Evolutionary conservation across 2,888 invertebrate genomes (phyloP).

Genomic region (Eudasyphora cyanicolor): DNA sequence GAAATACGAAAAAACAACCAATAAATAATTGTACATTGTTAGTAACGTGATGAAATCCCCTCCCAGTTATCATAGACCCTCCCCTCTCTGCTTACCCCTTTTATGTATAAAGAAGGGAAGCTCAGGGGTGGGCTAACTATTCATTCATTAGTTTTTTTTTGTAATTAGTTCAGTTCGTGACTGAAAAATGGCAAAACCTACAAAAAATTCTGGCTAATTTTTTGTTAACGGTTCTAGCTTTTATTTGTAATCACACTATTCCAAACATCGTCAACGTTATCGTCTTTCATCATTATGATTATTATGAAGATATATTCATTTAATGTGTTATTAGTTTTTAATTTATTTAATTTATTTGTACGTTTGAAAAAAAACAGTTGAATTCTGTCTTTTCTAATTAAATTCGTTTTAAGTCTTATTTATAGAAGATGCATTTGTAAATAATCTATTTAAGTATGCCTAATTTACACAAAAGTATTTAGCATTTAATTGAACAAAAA

Average conservation of each 20-base stretch:
- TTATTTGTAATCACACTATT: too few relatives aligned
- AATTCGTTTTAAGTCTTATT: conserved; percentile 44
- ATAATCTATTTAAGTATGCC: conserved; percentile 36
- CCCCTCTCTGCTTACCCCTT: neutral
- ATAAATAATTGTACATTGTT: conserved; percentile 9
- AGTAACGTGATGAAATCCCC: conserved; percentile 2
- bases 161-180: conserved; percentile 14
- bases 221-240: neutral
- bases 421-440: conserved; percentile 30
- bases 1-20: neutral
- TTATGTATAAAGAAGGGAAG: neutral
- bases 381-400: neutral
- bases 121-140: neutral
- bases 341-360: conserved; percentile 61
- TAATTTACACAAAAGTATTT: conserved; percentile 62
- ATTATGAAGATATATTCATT: conserved; percentile 12
- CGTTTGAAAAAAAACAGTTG: neutral
- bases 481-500: conserved; percentile 40
- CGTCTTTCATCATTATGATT: neutral
- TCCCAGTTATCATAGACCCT: conserved; percentile 42
- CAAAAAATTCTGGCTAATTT: conserved; percentile 19
- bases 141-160: conserved; percentile 23
- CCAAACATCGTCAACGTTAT: neutral
- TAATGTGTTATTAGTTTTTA: conserved; percentile 58
- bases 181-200: neutral